A percentile compares a stretch with the other conserved stretches of the same genome.
Evolutionary conservation across 2,797 vertebrate genomes (phyloP).

Genomic region (Pogonophryne albipinna): DNA sequence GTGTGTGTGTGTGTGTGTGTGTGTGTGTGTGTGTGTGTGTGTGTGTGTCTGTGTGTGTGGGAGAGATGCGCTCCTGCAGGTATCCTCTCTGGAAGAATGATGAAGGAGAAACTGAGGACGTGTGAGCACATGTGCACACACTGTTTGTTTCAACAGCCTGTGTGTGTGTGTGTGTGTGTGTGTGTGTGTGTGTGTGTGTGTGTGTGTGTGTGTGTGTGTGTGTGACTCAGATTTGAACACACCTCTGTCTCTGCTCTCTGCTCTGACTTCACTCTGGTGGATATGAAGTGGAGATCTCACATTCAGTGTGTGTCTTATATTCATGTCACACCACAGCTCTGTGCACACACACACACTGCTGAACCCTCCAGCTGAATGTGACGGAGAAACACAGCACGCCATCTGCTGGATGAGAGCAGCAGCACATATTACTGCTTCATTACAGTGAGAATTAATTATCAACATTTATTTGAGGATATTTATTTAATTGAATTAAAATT

Average conservation of each 20-base stretch:
- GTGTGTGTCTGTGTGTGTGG: slow-evolving; percentile 6
- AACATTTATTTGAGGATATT: too few relatives aligned
- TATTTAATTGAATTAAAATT: too few relatives aligned
- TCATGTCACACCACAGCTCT: neutral
- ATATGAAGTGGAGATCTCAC: neutral
- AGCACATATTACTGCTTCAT: neutral
- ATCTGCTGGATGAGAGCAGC: slow-evolving; percentile 30
- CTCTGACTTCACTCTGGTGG: neutral
- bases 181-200: slow-evolving; percentile 11
- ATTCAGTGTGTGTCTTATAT: neutral
- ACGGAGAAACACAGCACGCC: slow-evolving; percentile 5
- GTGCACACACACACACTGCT: neutral
- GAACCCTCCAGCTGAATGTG: neutral
- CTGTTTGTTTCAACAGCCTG: neutral
- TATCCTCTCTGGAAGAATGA: slow-evolving; percentile 38
- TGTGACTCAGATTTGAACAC: neutral
- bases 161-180: slow-evolving; percentile 4
- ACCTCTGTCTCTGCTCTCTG: neutral
- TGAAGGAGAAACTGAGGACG: slow-evolving; percentile 30
- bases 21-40: neutral
- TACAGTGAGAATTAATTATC: too few relatives aligned
- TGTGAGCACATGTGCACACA: slow-evolving; percentile 17
- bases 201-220: slow-evolving; percentile 15
- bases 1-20: slow-evolving; percentile 10
- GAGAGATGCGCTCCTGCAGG: slow-evolving; percentile 21